Base-by-base conservation (phyloP, 2,888 invertebrate species). In the Ormyrus labotus region DNA sequence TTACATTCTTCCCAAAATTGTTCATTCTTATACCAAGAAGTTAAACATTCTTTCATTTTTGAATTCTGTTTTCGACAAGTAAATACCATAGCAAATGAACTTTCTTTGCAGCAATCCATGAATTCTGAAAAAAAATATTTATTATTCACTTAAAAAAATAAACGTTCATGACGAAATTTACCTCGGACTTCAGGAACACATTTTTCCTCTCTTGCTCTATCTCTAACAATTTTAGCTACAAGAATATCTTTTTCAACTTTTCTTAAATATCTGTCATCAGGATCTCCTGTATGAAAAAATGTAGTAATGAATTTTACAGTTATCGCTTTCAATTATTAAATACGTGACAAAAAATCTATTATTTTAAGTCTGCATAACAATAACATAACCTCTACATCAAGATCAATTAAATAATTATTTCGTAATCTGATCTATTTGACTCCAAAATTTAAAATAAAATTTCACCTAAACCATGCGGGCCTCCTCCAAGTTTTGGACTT, bases 181-280 rank as follows among this genome's bases (percentile, higher is more conserved):
- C 95, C 93, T 88, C 92, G 91, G 0, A 96, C 96, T 92, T 95
- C 95, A 84, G 93, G 90, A 0, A 88, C 81, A 90, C 99, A 99
- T 90, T 97, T 96, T 86, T 96, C 95, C 11, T 87, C 88, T 89
- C 94, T 96, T 0, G 97, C 96, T 85, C 94, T 94, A 47, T 96
- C 96, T 84, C 98, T 93, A 92, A 99, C 95, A 87, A 96, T 94
- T 91, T 97, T 96, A 0, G 98, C 96, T 88, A 99, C 96, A 84
- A 98, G 89, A 19, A 99, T 95, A 88, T 98, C 97, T 34, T 91
- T 91, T 91, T 99, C 99, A 3, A 98, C 96, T 92, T 94, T 96
- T 85, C 99, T 93, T 72, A 99, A 91, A n/a, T 92, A 92, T 87
- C 89, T 93, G 90, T 98, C 98, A 84, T 96, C 92, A 1, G 98